phyloP scores from a whole-genome alignment of 2,113 vertebrate genomes.

The Ammospiza caudacuta region DNA sequence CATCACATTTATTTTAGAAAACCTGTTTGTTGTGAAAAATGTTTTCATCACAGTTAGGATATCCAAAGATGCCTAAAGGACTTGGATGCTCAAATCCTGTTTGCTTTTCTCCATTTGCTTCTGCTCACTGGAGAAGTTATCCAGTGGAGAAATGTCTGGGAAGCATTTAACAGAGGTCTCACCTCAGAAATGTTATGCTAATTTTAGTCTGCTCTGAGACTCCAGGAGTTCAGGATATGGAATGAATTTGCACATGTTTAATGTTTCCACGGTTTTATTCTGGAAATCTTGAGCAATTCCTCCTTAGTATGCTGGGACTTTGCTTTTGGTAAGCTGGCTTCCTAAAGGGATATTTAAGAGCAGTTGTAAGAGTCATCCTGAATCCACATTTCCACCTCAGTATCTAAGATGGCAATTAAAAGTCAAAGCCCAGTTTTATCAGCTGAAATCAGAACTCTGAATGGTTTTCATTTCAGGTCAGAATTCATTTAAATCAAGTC shows the following conservation, averaged over 20 bases:
- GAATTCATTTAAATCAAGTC: background rate
- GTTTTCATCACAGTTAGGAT: background rate
- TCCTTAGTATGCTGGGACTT: background rate
- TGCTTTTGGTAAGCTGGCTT: background rate
- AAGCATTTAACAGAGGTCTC: constrained; percentile 20
- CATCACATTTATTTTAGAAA: background rate
- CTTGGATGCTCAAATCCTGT: background rate
- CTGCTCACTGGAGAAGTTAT: constrained; percentile 16
- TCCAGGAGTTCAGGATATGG: background rate
- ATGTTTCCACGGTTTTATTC: background rate
- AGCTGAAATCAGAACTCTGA: background rate
- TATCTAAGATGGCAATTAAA: background rate
- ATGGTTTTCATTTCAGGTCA: background rate
- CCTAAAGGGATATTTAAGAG: background rate
- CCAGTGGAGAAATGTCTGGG: background rate
- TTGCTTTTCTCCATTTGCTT: constrained; percentile 37
- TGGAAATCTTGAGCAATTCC: background rate
- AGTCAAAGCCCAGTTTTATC: background rate
- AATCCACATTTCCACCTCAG: background rate
- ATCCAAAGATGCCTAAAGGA: background rate
- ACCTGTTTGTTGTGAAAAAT: background rate
- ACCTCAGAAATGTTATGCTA: constrained; percentile 26
- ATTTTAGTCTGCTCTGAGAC: background rate
- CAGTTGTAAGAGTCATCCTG: background rate
- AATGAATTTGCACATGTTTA: constrained; percentile 16